Evolutionary conservation across 2,113 vertebrate species (phyloP).

Genomic region (Epinephelus fuscoguttatus): DNA sequence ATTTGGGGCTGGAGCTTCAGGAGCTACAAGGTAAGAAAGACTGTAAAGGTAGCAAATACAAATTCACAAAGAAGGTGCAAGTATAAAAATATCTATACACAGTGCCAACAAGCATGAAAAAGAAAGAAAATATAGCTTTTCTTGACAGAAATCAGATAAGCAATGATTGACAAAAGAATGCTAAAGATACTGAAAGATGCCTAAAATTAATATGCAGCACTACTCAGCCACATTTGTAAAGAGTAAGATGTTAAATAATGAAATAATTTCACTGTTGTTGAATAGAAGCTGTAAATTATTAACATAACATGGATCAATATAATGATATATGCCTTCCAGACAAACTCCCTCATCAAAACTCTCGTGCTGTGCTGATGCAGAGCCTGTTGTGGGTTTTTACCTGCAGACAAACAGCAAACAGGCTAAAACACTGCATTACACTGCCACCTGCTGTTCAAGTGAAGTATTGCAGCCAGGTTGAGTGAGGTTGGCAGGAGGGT

Average conservation of each 20-base stretch:
- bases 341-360: background rate
- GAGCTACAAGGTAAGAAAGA: background rate
- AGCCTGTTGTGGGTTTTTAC: background rate
- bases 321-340: background rate
- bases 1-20: no score
- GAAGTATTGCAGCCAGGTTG: background rate
- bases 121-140: background rate
- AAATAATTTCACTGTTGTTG: background rate
- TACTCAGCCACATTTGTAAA: background rate
- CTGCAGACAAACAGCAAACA: background rate
- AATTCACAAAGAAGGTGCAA: background rate
- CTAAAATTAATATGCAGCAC: background rate
- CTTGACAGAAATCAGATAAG: background rate
- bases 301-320: background rate
- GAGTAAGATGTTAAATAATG: background rate
- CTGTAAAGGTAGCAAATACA: background rate
- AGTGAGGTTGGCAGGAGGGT: background rate
- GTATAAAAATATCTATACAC: background rate
- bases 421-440: slow-evolving; percentile 40
- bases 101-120: background rate
- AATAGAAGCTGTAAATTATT: background rate
- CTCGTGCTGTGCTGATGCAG: background rate
- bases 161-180: background rate
- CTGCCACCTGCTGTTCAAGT: slow-evolving; percentile 55
- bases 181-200: background rate